Conservation (phyloP, 1,140 invertebrate genomes). For the Andrena cerasifolii region DNA sequence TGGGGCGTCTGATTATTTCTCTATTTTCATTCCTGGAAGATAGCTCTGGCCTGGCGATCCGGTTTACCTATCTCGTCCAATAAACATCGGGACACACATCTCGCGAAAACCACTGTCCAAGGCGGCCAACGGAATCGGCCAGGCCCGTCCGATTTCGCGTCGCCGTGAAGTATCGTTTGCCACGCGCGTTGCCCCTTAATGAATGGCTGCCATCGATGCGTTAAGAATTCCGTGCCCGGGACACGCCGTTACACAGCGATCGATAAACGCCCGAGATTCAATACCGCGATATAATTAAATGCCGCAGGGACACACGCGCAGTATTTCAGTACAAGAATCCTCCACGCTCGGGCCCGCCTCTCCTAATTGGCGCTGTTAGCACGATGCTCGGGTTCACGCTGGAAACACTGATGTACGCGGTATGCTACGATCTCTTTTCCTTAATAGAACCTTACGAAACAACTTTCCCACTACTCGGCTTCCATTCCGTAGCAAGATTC, state of each 20-base stretch:
- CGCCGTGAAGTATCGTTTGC: conserved; percentile 40
- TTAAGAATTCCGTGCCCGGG: not conserved
- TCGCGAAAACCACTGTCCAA: conserved; percentile 61
- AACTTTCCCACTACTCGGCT: too few species aligned
- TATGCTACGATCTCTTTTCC: too few species aligned
- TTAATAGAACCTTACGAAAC: too few species aligned
- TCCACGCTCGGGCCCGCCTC: not conserved
- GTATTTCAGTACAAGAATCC: not conserved
- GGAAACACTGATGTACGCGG: not conserved
- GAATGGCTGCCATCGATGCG: conserved; percentile 17
- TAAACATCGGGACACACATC: conserved; percentile 73
- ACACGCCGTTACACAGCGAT: conserved; percentile 4
- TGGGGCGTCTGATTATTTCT: conserved; percentile 62
- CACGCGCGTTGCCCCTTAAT: not conserved
- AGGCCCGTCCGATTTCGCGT: conserved; percentile 22
- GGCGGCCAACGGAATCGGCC: not conserved
- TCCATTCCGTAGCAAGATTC: too few species aligned
- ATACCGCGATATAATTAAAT: not conserved
- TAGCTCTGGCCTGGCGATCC: conserved; percentile 74
- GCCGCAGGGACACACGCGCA: not conserved
- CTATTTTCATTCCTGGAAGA: conserved; percentile 79
- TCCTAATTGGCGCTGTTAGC: not conserved
- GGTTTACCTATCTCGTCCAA: conserved; percentile 81
- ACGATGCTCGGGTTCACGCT: not conserved
- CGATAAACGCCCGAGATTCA: conserved; percentile 7